Percentiles rank a stretch among this genome's conserved stretches.
phyloP scores from a whole-genome alignment of 2,888 invertebrate species.

The Drosophila paucipuncta region DNA sequence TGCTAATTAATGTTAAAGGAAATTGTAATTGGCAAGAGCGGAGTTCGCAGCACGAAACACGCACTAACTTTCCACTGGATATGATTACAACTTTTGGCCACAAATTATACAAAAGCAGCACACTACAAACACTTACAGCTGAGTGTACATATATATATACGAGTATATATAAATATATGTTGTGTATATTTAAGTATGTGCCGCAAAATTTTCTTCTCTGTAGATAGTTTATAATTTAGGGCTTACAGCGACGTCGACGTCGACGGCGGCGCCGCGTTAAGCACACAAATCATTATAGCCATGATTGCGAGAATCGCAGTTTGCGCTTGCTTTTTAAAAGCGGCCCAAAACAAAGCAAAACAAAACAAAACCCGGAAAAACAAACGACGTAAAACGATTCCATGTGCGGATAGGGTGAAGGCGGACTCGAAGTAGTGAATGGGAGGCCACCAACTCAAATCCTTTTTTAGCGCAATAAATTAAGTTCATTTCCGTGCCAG shows the following conservation, averaged over 20 bases:
- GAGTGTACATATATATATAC: background rate
- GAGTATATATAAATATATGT: background rate
- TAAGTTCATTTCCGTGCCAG: slow-evolving; percentile 80
- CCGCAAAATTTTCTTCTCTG: slow-evolving; percentile 52
- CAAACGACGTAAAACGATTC: slow-evolving; percentile 41
- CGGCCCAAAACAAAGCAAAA: slow-evolving; percentile 23
- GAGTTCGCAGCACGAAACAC: background rate
- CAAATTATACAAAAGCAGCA: slow-evolving; percentile 68
- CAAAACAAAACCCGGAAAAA: slow-evolving; percentile 40
- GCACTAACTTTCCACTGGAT: slow-evolving; percentile 55
- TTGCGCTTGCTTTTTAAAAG: slow-evolving; percentile 38
- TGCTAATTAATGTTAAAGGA: slow-evolving; percentile 75
- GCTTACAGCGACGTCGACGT: slow-evolving; percentile 36
- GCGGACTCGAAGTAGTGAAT: background rate
- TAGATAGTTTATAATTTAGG: slow-evolving; percentile 77
- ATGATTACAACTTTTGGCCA: slow-evolving; percentile 75
- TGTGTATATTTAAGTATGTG: slow-evolving; percentile 2
- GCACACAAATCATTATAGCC: slow-evolving; percentile 76
- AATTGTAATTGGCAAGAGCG: slow-evolving; percentile 70
- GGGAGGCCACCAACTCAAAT: slow-evolving; percentile 60
- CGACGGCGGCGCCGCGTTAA: slow-evolving; percentile 62
- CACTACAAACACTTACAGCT: background rate
- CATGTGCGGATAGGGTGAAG: background rate
- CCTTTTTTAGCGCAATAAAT: slow-evolving; percentile 79
- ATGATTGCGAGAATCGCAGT: slow-evolving; percentile 58